Evolutionary conservation across 2,888 invertebrate genomes (phyloP).

Genomic region (Pammene fasciana): DNA sequence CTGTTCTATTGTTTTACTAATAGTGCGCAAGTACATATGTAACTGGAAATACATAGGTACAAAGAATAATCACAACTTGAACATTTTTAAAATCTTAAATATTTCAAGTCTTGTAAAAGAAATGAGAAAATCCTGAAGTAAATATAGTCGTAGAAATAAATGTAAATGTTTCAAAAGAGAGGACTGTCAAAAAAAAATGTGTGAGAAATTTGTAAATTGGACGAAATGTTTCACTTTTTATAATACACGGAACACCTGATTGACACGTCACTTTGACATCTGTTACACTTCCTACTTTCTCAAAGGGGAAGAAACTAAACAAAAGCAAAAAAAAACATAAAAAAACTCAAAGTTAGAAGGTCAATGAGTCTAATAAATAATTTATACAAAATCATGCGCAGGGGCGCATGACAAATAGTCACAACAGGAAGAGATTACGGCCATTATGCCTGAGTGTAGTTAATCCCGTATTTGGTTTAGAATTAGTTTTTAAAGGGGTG

Average conservation of each 20-base stretch:
- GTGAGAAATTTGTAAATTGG: conserved; percentile 7
- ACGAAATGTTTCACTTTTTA: background rate
- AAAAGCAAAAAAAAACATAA: conserved; percentile 10
- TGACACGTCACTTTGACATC: conserved; percentile 13
- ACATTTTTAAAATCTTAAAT: no score
- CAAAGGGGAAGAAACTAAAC: conserved; percentile 27
- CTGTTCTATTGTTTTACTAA: no score
- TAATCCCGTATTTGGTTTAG: conserved; percentile 63
- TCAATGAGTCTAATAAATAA: conserved; percentile 51
- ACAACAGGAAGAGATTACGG: conserved; percentile 68
- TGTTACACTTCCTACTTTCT: conserved; percentile 14
- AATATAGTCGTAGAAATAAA: no score
- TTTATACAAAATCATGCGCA: conserved; percentile 52
- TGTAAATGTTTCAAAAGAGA: no score
- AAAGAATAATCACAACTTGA: no score
- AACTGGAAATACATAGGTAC: no score
- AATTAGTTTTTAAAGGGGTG: conserved; percentile 38
- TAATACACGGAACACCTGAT: conserved; percentile 1
- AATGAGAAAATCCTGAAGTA: no score
- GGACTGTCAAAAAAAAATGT: background rate
- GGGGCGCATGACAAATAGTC: conserved; percentile 63
- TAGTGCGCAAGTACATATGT: no score
- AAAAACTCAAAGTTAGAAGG: conserved; percentile 42
- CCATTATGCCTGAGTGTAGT: conserved; percentile 67
- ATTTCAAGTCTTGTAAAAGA: no score